Conservation (phyloP, 2,888 invertebrate genomes). For the Lobophora halterata region DNA sequence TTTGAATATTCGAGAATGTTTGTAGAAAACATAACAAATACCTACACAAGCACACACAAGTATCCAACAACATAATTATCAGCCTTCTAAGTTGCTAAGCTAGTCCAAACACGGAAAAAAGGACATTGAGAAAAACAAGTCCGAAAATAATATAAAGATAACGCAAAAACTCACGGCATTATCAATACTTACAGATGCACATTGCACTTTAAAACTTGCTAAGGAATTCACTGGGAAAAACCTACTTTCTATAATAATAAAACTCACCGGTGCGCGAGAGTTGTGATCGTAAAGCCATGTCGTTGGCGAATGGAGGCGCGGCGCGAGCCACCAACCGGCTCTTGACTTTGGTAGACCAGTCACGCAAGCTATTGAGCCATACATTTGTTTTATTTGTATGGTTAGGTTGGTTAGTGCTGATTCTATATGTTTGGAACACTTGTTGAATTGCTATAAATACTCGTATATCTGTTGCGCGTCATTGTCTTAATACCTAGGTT, state of each 20-base stretch:
- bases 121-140: constrained; percentile 19
- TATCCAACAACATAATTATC: no score
- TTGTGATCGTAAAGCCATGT: constrained; percentile 68
- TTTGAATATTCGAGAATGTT: constrained; percentile 3
- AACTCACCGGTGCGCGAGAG: constrained; percentile 71
- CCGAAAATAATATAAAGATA: constrained; percentile 1
- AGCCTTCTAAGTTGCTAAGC: constrained; percentile 6
- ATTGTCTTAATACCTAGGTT: no score
- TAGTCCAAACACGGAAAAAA: constrained; percentile 9
- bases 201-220: constrained; percentile 1
- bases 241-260: constrained; percentile 11
- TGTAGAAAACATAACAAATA: background rate
- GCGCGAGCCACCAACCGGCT: constrained; percentile 39
- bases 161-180: background rate
- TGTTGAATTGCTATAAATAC: no score
- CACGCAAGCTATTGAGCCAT: constrained; percentile 56
- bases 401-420: constrained; percentile 18
- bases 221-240: background rate
- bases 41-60: background rate
- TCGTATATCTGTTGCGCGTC: no score
- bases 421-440: constrained; percentile 1
- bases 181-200: background rate
- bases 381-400: constrained; percentile 38
- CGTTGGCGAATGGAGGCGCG: constrained; percentile 63
- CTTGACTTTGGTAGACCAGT: constrained; percentile 52